These are phyloP conservation scores for Nymphalis io DNA, from an alignment of 1,140 invertebrate genomes.

Conservation along the genomic window DNA sequence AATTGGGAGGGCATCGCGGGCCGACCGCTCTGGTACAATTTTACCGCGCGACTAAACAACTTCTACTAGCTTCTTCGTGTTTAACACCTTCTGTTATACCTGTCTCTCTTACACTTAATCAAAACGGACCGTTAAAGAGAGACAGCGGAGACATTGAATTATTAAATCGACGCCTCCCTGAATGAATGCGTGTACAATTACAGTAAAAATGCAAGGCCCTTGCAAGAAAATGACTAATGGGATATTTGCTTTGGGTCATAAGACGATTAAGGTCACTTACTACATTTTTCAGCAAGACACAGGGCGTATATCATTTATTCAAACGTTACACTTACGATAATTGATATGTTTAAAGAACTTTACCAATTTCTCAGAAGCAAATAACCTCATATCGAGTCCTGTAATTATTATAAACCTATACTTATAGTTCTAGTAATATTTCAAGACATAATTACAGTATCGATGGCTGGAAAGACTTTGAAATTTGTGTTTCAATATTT, in stretches of 20 bases:
- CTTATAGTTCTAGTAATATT: slow-evolving; percentile 9
- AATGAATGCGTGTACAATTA: slow-evolving; percentile 67
- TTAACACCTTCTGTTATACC: slow-evolving; percentile 38
- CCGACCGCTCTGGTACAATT: slow-evolving; percentile 55
- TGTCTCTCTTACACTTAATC: slow-evolving; percentile 41
- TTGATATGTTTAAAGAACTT: slow-evolving; percentile 59
- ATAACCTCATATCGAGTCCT: slow-evolving; percentile 16
- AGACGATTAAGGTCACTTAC: slow-evolving; percentile 59
- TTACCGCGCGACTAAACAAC: slow-evolving; percentile 58
- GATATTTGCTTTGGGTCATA: slow-evolving; percentile 50
- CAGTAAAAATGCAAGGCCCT: slow-evolving; percentile 60
- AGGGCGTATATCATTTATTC: slow-evolving; percentile 60
- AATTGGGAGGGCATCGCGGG: slow-evolving; percentile 67
- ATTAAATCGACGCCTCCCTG: slow-evolving; percentile 61
- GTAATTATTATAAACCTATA: slow-evolving; percentile 25
- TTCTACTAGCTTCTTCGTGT: slow-evolving; percentile 35
- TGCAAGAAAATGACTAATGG: slow-evolving; percentile 54
- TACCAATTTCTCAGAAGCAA: slow-evolving; percentile 42
- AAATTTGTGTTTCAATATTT: not conserved
- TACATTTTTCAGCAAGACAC: slow-evolving; percentile 58
- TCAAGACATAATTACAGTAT: not conserved
- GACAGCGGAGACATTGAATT: slow-evolving; percentile 64
- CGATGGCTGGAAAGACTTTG: not conserved
- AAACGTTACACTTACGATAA: slow-evolving; percentile 54
- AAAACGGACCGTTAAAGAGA: slow-evolving; percentile 32